These are phyloP conservation scores for Archips xylosteana DNA, from an alignment of 2,888 invertebrate species.

Conservation along the genomic window DNA sequence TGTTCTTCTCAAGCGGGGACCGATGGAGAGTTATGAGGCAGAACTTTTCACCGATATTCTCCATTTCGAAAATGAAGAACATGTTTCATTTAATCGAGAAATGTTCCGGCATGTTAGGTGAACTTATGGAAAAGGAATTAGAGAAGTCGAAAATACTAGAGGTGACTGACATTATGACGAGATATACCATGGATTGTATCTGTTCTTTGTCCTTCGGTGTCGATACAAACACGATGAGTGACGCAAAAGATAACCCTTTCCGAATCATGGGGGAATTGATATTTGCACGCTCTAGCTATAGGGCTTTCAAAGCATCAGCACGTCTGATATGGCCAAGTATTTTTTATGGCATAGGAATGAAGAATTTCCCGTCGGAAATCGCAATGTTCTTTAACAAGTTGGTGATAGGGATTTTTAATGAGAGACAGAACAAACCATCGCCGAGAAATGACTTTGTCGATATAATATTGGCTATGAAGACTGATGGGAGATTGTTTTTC, in stretches of 20 bases:
- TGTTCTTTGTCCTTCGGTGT: slow-evolving; percentile 56
- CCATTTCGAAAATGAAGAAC: slow-evolving; percentile 53
- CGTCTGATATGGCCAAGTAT: slow-evolving; percentile 56
- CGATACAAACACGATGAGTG: slow-evolving; percentile 54
- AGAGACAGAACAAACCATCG: slow-evolving; percentile 35
- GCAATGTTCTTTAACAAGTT: slow-evolving; percentile 50
- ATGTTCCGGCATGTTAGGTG: slow-evolving; percentile 48
- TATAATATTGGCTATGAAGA: slow-evolving; percentile 39
- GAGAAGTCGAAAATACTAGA: slow-evolving; percentile 43
- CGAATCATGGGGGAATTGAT: slow-evolving; percentile 50
- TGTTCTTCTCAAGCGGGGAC: slow-evolving; percentile 53
- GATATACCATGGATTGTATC: slow-evolving; percentile 58
- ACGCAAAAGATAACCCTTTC: slow-evolving; percentile 52
- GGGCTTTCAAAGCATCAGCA: slow-evolving; percentile 45
- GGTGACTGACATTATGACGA: slow-evolving; percentile 47
- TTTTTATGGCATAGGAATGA: slow-evolving; percentile 54
- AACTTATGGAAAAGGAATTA: slow-evolving; percentile 43
- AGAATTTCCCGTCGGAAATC: slow-evolving; percentile 49
- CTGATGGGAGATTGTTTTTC: slow-evolving; percentile 31
- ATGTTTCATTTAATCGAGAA: slow-evolving; percentile 56
- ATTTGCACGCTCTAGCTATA: slow-evolving; percentile 45
- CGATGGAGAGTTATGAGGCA: slow-evolving; percentile 54
- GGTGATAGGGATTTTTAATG: slow-evolving; percentile 31
- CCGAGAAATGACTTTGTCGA: slow-evolving; percentile 44
- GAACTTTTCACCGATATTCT: slow-evolving; percentile 53